phyloP scores from a whole-genome alignment of 2,113 vertebrate genomes.

The Sisor rabdophorus region DNA sequence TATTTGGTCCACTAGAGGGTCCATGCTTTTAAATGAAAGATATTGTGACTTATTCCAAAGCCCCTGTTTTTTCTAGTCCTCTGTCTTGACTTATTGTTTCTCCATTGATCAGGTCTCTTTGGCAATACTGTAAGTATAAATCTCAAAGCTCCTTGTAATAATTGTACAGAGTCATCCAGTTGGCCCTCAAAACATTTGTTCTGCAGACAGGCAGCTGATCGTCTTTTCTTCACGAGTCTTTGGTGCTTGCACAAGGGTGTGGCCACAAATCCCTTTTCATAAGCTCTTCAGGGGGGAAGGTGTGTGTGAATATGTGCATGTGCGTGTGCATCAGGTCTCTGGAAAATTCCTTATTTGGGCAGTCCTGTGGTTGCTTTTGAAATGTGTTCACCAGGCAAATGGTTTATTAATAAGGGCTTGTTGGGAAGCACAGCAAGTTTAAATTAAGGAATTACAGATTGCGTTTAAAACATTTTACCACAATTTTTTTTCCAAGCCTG shows the following conservation, averaged over 20 bases:
- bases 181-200: conserved; percentile 69
- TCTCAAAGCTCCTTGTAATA: conserved; percentile 24
- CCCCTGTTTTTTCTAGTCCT: neutral
- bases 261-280: conserved; percentile 45
- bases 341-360: conserved; percentile 46
- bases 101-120: conserved; percentile 7
- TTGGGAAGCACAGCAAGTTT: conserved; percentile 3
- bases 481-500: neutral
- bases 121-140: conserved; percentile 4
- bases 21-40: too few species aligned
- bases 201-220: conserved; percentile 68
- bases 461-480: neutral
- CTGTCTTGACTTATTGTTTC: neutral
- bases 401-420: conserved; percentile 13
- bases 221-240: conserved; percentile 59
- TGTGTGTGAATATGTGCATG: conserved; percentile 23
- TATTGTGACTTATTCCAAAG: neutral
- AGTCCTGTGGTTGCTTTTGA: conserved; percentile 25
- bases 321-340: conserved; percentile 24
- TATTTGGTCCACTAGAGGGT: too few species aligned
- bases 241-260: conserved; percentile 52
- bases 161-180: conserved; percentile 58
- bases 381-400: conserved; percentile 24
- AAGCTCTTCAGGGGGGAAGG: conserved; percentile 35
- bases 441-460: conserved; percentile 14